These are phyloP conservation scores for Porites cylindrica DNA, from an alignment of 92 coral and sea anemone species.

Conservation along the genomic window DNA sequence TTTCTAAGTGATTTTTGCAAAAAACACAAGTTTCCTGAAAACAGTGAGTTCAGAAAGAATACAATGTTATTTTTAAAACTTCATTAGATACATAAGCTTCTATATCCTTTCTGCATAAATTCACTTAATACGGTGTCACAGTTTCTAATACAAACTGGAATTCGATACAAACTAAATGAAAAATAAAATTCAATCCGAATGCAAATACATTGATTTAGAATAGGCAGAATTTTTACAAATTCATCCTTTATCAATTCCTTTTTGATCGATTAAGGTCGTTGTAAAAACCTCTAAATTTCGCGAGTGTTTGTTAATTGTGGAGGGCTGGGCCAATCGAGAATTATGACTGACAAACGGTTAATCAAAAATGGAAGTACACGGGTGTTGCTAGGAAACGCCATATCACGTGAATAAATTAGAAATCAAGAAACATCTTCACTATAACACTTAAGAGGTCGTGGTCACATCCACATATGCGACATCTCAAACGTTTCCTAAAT, in stretches of 20 bases:
- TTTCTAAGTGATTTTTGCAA: neutral
- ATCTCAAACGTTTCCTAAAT: too few relatives aligned
- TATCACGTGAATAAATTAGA: neutral
- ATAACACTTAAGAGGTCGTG: too few relatives aligned
- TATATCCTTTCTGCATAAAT: neutral
- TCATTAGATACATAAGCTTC: neutral
- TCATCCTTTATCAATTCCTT: neutral
- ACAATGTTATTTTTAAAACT: neutral
- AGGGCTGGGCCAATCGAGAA: neutral
- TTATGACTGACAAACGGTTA: slow-evolving; percentile 18
- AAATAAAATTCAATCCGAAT: neutral
- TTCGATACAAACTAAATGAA: neutral
- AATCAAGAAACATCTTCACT: neutral
- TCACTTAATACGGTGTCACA: neutral
- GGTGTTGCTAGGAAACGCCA: neutral
- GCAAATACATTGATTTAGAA: neutral
- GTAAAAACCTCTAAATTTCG: neutral
- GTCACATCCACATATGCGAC: too few relatives aligned
- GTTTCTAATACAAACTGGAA: neutral
- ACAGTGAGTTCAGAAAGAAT: neutral
- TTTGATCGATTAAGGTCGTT: neutral
- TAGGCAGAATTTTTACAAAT: neutral
- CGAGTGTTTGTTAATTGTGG: slow-evolving; percentile 6
- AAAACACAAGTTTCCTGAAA: neutral
- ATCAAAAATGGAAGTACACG: neutral